Conservation (phyloP, 2,113 vertebrate species). For the Riparia riparia region DNA sequence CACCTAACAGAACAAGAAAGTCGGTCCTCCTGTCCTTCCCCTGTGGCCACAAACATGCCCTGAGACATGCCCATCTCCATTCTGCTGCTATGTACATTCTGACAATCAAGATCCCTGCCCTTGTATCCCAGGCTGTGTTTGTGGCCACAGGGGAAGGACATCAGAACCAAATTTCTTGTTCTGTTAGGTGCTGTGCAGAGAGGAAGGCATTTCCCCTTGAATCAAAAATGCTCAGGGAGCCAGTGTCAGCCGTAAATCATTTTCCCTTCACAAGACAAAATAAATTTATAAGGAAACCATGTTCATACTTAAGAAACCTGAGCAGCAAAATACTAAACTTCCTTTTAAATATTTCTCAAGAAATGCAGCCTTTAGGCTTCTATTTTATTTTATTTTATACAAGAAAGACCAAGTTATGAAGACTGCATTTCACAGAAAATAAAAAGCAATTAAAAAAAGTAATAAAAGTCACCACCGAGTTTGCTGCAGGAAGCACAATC, state of each 20-base stretch:
- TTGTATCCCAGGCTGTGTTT: background rate
- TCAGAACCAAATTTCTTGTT: background rate
- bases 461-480: background rate
- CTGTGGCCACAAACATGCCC: background rate
- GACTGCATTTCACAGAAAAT: conserved; percentile 20
- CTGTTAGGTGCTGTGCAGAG: background rate
- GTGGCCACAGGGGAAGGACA: background rate
- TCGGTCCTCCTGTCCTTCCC: background rate
- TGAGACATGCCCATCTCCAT: background rate
- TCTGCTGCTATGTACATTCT: background rate
- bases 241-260: background rate
- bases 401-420: background rate
- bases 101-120: too few species aligned
- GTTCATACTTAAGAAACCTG: background rate
- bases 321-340: background rate
- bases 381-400: background rate
- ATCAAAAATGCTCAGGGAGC: fast-evolving
- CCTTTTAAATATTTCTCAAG: background rate
- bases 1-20: background rate
- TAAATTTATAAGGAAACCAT: background rate
- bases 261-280: background rate
- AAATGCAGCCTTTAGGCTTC: background rate
- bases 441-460: conserved; percentile 30
- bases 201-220: background rate
- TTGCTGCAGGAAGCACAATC: background rate